phyloP scores from a whole-genome alignment of 2,113 vertebrate species.

The Epinephelus lanceolatus region DNA sequence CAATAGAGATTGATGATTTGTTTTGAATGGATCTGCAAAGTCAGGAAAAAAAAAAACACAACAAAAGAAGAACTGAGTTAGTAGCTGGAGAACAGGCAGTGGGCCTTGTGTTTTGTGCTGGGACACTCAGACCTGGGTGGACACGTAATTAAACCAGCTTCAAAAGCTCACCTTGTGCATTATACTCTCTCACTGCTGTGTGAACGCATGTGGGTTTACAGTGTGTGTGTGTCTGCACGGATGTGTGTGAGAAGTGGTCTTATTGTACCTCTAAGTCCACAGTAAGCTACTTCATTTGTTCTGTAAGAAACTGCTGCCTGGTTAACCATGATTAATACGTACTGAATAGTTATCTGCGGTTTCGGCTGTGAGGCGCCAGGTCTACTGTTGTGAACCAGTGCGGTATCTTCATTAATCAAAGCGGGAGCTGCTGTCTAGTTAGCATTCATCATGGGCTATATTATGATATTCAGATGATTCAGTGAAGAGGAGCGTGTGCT shows the following conservation, averaged over 20 bases:
- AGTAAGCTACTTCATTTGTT: conserved; percentile 65
- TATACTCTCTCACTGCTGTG: neutral
- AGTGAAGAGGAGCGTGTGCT: conserved; percentile 51
- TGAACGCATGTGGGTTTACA: conserved; percentile 3
- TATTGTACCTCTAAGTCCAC: conserved; percentile 47
- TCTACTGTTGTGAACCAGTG: conserved; percentile 67
- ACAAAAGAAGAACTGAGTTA: conserved; percentile 13
- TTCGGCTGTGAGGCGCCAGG: conserved; percentile 48
- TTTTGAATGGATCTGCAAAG: conserved; percentile 29
- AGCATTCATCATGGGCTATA: conserved; percentile 77
- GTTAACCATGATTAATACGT: conserved; percentile 77
- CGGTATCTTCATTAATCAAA: conserved; percentile 81
- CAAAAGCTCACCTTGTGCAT: conserved; percentile 49
- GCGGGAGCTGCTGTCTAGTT: conserved; percentile 73
- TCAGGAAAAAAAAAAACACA: conserved; percentile 26
- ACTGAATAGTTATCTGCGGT: conserved; percentile 68
- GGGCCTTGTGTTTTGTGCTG: conserved; percentile 9
- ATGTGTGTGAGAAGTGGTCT: conserved; percentile 9
- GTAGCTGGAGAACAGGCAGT: neutral
- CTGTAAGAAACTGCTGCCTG: conserved; percentile 55
- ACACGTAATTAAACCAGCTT: conserved; percentile 34
- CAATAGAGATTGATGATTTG: conserved; percentile 28
- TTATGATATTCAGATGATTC: conserved; percentile 81
- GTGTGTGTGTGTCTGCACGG: neutral
- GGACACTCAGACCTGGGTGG: neutral